Evolutionary conservation across 2,113 vertebrate genomes (phyloP).

Genomic region (Callorhinus ursinus): DNA sequence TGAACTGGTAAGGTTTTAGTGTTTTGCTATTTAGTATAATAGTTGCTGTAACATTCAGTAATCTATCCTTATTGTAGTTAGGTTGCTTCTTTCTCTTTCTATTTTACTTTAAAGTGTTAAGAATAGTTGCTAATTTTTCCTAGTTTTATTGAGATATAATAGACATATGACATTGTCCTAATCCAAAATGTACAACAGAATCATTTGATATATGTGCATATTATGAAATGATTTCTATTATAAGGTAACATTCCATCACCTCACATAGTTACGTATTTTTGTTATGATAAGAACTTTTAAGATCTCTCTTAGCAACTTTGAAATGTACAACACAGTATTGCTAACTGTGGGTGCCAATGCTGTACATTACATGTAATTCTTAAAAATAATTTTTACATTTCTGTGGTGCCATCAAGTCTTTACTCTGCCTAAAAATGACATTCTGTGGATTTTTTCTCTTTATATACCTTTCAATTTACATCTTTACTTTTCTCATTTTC

Average conservation of each 20-base stretch:
- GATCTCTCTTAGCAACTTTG: not conserved
- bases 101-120: not conserved
- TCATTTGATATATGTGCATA: not conserved
- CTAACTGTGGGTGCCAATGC: not conserved
- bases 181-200: not conserved
- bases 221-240: not conserved
- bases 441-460: not conserved
- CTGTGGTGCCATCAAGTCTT: not conserved
- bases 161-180: not conserved
- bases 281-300: not conserved
- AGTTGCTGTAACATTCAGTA: not conserved
- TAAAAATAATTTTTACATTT: not conserved
- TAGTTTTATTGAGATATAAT: not conserved
- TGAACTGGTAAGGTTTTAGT: not conserved
- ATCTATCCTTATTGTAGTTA: not conserved
- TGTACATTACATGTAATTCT: not conserved
- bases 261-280: not conserved
- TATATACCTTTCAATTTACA: not conserved
- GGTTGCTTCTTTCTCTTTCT: not conserved
- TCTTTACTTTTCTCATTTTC: not conserved
- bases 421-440: not conserved
- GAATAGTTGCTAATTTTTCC: not conserved
- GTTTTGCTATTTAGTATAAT: not conserved
- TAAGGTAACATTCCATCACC: not conserved
- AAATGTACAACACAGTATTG: not conserved